Evolutionary conservation across 1,140 invertebrate species (phyloP).

Genomic region (Tenebrio molitor): DNA sequence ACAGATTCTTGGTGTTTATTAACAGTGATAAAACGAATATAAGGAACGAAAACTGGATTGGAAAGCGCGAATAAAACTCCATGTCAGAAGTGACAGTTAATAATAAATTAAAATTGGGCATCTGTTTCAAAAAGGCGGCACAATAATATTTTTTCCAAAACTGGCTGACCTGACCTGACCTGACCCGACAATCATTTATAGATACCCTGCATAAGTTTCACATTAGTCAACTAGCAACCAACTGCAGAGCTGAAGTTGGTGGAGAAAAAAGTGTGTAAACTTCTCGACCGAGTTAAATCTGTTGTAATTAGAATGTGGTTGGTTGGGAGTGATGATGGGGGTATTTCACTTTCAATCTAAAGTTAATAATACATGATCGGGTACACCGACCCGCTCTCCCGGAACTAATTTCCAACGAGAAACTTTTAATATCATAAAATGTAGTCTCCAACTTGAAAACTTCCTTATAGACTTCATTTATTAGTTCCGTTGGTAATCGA

Average conservation of each 20-base stretch:
- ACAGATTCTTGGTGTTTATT: too few relatives aligned
- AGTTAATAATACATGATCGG: slow-evolving; percentile 40
- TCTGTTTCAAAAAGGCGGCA: too few relatives aligned
- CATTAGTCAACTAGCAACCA: too few relatives aligned
- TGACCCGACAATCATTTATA: too few relatives aligned
- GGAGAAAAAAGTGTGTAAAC: slow-evolving; percentile 5
- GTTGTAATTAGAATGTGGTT: slow-evolving; percentile 18
- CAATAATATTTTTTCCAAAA: too few relatives aligned
- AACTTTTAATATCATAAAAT: slow-evolving; percentile 41
- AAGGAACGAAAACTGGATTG: too few relatives aligned
- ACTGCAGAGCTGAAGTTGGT: neutral
- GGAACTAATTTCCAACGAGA: slow-evolving; percentile 29
- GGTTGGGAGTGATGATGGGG: slow-evolving; percentile 15
- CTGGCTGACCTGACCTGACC: too few relatives aligned
- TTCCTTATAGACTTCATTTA: slow-evolving; percentile 36
- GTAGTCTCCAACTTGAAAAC: slow-evolving; percentile 35
- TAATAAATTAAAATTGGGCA: too few relatives aligned
- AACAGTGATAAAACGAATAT: too few relatives aligned
- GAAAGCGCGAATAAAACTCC: too few relatives aligned
- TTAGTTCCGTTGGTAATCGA: slow-evolving; percentile 35
- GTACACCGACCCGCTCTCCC: slow-evolving; percentile 22
- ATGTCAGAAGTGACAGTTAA: too few relatives aligned
- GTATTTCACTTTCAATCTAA: slow-evolving; percentile 27
- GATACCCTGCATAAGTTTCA: too few relatives aligned
- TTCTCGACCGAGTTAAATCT: slow-evolving; percentile 17